Evolutionary conservation across 53 echinoderm and acorn worm genomes (phyloP), one percentile per base, ranked within the genome.

Genomic region (Patiria pectinifera): DNA sequence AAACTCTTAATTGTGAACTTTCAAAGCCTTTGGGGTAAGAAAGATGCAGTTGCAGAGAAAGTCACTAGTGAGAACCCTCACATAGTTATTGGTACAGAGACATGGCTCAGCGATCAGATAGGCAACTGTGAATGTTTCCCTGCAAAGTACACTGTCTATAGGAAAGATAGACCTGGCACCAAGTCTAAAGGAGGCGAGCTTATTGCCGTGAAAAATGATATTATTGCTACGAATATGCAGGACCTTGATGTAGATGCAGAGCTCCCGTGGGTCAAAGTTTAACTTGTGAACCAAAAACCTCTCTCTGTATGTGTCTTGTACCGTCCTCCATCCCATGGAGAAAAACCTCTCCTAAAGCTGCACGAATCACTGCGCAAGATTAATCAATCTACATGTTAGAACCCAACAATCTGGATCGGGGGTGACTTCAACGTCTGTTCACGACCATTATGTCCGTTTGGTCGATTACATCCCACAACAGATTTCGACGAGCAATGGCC

Each of bases 211-310:
- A 86, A 71, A 70, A 70, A 86, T 46, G 86, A 86, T 71, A 2
- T 86, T 53, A 71, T 86, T 43, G 86, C 71, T 35, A 70, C 71
- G 6, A 3, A 66, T 15, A 13, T 79, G 58, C 59, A 22, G 6
- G 44, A 78, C 7, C 79, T 89, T 11, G 78, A 89, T 49, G 89
- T 89, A 4, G 89, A 89, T 61, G 62, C 89, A 24, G 89, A 89
- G 59, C 22, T 89, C 13, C 16, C 78, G 16, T 89, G 89, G 74
- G 21, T 74, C 74, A 74, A 74, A 74, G 24, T 74, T 22, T 18
- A 74, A 2, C 21, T 74, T 11, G 24, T 74, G n/a, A 74, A 74
- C 74, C 10, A 6, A 21, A 74, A 74, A 18, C 74, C 21, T 7
- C 6, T 74, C 15, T 74, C 6, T 74, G 74, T 74, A 6, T 21